A percentile compares a stretch with the other conserved stretches of the same genome.
Conservation (phyloP, 1,140 invertebrate genomes). For the Drosophila simulans region DNA sequence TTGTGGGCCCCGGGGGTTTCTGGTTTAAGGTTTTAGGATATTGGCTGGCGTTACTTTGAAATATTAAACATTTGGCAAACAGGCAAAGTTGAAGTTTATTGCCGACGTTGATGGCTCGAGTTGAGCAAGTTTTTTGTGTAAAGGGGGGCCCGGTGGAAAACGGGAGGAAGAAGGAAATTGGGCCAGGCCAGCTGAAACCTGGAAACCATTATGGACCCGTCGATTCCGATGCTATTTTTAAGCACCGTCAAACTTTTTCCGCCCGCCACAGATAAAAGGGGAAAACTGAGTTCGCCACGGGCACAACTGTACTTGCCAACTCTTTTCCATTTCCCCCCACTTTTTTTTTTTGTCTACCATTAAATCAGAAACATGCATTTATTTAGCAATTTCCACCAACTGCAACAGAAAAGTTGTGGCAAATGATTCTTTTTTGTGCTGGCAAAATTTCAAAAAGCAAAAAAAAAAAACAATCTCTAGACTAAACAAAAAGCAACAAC, state of each 20-base stretch:
- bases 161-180: constrained; percentile 8
- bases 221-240: constrained; percentile 44
- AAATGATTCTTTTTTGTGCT: constrained; percentile 47
- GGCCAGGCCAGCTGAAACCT: constrained; percentile 35
- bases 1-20: background rate
- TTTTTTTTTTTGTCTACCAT: constrained; percentile 17
- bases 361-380: constrained; percentile 82
- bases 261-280: constrained; percentile 34
- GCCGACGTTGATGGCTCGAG: constrained; percentile 47
- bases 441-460: constrained; percentile 72
- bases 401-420: constrained; percentile 38
- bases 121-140: constrained; percentile 11
- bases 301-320: constrained; percentile 47
- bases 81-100: constrained; percentile 74
- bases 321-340: constrained; percentile 3
- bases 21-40: constrained; percentile 46
- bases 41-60: constrained; percentile 71
- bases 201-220: constrained; percentile 38
- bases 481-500: constrained; percentile 54
- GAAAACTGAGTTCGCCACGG: background rate
- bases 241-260: constrained; percentile 38
- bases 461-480: constrained; percentile 20
- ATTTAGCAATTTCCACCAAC: constrained; percentile 76
- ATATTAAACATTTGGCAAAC: constrained; percentile 78
- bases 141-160: constrained; percentile 21